Evolutionary conservation across 1,140 invertebrate genomes (phyloP).

Genomic region (Doryteuthis pealeii): DNA sequence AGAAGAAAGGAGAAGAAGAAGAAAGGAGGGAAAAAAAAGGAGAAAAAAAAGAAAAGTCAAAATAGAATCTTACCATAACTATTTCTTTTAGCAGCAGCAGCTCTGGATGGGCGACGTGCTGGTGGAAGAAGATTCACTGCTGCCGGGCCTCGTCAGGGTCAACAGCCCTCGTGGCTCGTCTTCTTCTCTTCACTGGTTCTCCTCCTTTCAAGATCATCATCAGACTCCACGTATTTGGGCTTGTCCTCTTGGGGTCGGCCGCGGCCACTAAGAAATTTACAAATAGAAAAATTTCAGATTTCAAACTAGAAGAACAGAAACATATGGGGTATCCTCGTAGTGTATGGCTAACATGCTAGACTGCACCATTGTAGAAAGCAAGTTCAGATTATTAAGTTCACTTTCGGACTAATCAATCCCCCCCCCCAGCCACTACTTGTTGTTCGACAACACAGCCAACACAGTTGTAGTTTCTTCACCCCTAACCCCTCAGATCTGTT

Average conservation of each 20-base stretch:
- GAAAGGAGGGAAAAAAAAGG: background rate
- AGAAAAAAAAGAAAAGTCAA: background rate
- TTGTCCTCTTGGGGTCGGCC: background rate
- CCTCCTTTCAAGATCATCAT: background rate
- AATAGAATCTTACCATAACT: constrained; percentile 1
- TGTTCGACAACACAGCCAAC: too few relatives aligned
- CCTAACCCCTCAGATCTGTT: too few relatives aligned
- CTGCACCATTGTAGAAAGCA: too few relatives aligned
- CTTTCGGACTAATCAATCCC: too few relatives aligned
- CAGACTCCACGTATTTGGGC: constrained; percentile 6
- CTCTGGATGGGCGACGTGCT: constrained; percentile 7
- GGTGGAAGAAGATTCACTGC: background rate
- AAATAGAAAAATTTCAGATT: too few relatives aligned
- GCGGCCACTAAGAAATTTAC: background rate
- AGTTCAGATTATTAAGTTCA: too few relatives aligned
- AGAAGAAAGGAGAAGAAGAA: background rate
- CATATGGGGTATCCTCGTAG: too few relatives aligned
- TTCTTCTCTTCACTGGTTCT: background rate
- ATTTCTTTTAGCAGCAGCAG: constrained; percentile 2
- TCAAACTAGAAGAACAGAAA: too few relatives aligned
- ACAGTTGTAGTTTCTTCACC: too few relatives aligned
- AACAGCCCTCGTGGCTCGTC: background rate
- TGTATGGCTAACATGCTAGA: too few relatives aligned
- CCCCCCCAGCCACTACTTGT: too few relatives aligned
- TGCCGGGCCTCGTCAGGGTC: background rate